phyloP scores from a whole-genome alignment of 2,888 invertebrate genomes.

The Prenolepis imparis region DNA sequence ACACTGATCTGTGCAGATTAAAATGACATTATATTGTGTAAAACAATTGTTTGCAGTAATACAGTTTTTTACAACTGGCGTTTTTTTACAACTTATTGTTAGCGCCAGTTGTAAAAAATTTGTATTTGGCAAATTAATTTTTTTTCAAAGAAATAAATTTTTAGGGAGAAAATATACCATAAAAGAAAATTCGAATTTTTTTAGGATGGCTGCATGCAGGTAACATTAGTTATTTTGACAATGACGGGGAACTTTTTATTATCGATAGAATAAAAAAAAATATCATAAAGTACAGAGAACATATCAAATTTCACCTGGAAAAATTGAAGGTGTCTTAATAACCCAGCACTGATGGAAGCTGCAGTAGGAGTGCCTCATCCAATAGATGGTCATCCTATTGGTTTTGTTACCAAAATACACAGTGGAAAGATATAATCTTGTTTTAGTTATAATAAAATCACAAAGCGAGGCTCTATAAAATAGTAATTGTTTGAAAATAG shows the following conservation, averaged over 20 bases:
- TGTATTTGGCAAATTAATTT: no score
- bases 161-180: not conserved
- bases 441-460: not conserved
- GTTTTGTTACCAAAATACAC: constrained; percentile 75
- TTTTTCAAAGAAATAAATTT: no score
- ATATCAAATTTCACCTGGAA: constrained; percentile 80
- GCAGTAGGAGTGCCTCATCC: constrained; percentile 79
- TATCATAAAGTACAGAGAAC: constrained; percentile 80
- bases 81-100: no score
- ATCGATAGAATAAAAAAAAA: constrained; percentile 81
- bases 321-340: constrained; percentile 79
- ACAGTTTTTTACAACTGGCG: no score
- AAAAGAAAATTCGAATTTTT: not conserved
- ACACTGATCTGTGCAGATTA: no score
- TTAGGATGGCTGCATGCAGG: constrained; percentile 83
- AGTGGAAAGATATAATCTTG: constrained; percentile 67
- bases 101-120: no score
- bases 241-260: constrained; percentile 79
- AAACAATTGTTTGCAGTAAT: no score
- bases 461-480: no score
- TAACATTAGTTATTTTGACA: constrained; percentile 80
- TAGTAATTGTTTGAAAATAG: not conserved
- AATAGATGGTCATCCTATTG: constrained; percentile 79
- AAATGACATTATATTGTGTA: no score
- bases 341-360: constrained; percentile 78